Conservation (phyloP, 2,797 vertebrate genomes). For the Enteromius argenteus region DNA sequence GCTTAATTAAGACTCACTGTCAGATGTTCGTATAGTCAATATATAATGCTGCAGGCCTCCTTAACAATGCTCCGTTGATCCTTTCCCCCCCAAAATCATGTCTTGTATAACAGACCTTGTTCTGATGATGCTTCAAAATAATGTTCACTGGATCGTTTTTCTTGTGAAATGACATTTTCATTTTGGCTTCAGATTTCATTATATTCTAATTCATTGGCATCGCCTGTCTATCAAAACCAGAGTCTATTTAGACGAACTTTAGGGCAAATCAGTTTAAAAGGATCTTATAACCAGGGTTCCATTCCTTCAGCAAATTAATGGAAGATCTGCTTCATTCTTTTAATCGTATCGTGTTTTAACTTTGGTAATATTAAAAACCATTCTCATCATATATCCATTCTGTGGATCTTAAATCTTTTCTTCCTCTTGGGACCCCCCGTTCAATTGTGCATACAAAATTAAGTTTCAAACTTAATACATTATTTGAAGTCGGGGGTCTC, state of each 20-base stretch:
- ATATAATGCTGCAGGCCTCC: slow-evolving; percentile 62
- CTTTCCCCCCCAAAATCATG: not conserved
- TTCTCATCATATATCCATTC: slow-evolving; percentile 82
- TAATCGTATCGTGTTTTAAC: slow-evolving; percentile 74
- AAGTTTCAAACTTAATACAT: slow-evolving; percentile 84
- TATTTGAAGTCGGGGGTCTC: slow-evolving; percentile 87
- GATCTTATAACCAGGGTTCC: slow-evolving; percentile 65
- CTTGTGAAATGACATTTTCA: slow-evolving; percentile 17
- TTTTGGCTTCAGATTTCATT: slow-evolving; percentile 32
- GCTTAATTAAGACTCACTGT: slow-evolving; percentile 70
- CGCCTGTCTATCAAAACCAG: slow-evolving; percentile 38
- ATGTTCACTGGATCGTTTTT: slow-evolving; percentile 13
- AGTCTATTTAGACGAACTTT: slow-evolving; percentile 25
- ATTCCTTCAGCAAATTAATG: slow-evolving; percentile 69
- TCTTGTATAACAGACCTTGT: slow-evolving; percentile 4
- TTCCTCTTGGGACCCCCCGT: slow-evolving; percentile 79
- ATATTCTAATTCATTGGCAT: not conserved
- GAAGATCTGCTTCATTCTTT: slow-evolving; percentile 69
- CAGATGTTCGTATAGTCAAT: slow-evolving; percentile 72
- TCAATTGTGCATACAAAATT: slow-evolving; percentile 90
- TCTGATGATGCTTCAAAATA: slow-evolving; percentile 13
- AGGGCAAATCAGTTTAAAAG: slow-evolving; percentile 43
- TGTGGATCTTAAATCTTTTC: slow-evolving; percentile 83
- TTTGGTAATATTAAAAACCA: slow-evolving; percentile 79
- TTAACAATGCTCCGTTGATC: slow-evolving; percentile 72